phyloP scores from a whole-genome alignment of 2,113 vertebrate genomes.

The Sterrhoptilus dennistouni region DNA sequence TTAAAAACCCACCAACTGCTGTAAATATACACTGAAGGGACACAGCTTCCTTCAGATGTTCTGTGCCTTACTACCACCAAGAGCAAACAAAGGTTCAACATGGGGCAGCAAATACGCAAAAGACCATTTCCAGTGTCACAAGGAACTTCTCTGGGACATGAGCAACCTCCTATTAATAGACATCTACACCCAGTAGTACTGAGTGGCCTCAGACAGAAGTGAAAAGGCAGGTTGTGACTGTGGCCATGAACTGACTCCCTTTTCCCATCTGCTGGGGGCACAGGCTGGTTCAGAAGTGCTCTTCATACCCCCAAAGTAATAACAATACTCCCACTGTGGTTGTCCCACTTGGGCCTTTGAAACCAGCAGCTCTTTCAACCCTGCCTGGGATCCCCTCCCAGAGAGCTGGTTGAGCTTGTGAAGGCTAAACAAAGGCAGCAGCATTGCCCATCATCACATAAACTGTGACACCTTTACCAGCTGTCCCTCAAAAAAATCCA shows the following conservation, averaged over 20 bases:
- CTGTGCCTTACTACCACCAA: neutral
- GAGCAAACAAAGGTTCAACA: slow-evolving; percentile 2
- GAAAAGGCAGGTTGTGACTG: neutral
- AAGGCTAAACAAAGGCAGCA: neutral
- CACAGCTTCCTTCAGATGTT: neutral
- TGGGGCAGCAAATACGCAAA: neutral
- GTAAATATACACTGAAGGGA: neutral
- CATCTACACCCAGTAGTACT: neutral
- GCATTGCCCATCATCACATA: neutral
- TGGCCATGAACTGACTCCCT: neutral
- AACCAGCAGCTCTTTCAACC: neutral
- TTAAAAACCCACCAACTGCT: neutral
- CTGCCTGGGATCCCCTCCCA: neutral
- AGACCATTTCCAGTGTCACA: neutral
- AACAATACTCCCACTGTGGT: neutral
- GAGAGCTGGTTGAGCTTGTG: neutral
- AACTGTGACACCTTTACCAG: rapidly evolving
- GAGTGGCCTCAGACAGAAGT: neutral
- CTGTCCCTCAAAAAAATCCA: neutral
- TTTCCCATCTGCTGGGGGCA: neutral
- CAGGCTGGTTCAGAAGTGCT: neutral
- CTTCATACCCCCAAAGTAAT: neutral
- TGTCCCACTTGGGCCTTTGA: neutral
- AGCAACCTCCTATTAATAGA: neutral
- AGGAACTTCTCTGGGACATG: neutral